Percentiles rank a stretch among this genome's conserved stretches.
phyloP scores from a whole-genome alignment of 2,888 invertebrate genomes.

The Dicyrtomina minuta region DNA sequence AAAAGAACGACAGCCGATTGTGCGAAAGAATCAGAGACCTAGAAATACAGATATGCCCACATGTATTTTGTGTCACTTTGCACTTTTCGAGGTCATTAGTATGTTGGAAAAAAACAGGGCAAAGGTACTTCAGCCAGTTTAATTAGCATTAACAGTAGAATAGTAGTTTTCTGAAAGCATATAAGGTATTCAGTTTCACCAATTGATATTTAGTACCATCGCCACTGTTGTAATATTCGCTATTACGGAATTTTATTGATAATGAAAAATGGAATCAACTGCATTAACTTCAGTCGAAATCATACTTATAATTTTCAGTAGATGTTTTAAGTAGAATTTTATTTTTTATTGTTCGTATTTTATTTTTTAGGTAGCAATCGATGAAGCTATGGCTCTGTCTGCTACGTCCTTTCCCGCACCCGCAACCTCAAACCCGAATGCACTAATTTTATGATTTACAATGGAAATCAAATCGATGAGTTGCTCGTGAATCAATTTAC shows the following conservation, averaged over 20 bases:
- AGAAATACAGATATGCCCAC: slow-evolving; percentile 61
- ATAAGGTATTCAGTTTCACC: too few species aligned
- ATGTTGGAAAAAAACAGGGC: slow-evolving; percentile 73
- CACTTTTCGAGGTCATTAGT: slow-evolving; percentile 71
- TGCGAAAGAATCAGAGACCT: slow-evolving; percentile 44
- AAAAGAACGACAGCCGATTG: slow-evolving; percentile 54
- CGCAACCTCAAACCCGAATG: slow-evolving; percentile 71
- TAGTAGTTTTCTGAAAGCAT: too few species aligned
- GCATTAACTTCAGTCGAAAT: too few species aligned
- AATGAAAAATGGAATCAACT: too few species aligned
- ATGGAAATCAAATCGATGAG: slow-evolving; percentile 74
- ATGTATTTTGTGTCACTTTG: slow-evolving; percentile 82
- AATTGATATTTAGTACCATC: too few species aligned
- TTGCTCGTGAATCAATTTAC: slow-evolving; percentile 74
- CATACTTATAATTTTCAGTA: too few species aligned
- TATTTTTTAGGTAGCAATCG: slow-evolving; percentile 73
- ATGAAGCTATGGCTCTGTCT: slow-evolving; percentile 69
- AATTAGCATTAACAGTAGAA: too few species aligned
- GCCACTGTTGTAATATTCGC: too few species aligned
- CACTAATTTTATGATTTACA: slow-evolving; percentile 72
- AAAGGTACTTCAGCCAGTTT: too few species aligned
- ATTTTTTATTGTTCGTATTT: too few species aligned
- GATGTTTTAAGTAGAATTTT: too few species aligned
- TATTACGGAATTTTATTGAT: too few species aligned
- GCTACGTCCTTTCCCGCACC: slow-evolving; percentile 67